Base-by-base conservation (phyloP, 2,888 invertebrate species). In the Dorcus parallelipipedus region DNA sequence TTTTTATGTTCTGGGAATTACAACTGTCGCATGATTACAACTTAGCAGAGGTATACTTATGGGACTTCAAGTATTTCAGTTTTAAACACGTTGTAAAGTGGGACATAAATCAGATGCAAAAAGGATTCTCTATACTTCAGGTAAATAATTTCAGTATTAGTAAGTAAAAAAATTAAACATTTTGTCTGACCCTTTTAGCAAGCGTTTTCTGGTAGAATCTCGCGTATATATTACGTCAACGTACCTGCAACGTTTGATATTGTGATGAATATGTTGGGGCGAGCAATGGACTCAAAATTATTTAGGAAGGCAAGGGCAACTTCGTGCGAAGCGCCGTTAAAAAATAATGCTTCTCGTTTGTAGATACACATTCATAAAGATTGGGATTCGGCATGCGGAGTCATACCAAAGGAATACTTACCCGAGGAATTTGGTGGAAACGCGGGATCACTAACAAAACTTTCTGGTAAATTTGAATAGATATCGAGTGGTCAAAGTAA, bases 361-460 rank as follows among this genome's bases (percentile, higher is more conserved):
- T 48, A 60, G 60, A 49, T 60, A 9, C 49, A 10, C n/a, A 10
- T 60, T 5, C 56, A 57, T 49, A 48, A 39, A 43, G 26, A 57
- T 43, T 56, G 57, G n/a, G 56, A 60, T n/a, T 57, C 60, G 2
- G 10, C 57, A 9, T 26, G 43, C 9, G 1, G 33, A 14, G 33
- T 14, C 4, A 41, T 41, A 26, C 51, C 58, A 3, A 54, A 49
- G 49, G 54, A 58, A 50, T 54, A 49, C 33, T 43, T 58, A 9
- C 58, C 58, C 9, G 45, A 45, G 43, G 58, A 58, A 9, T 58
- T 54, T 9, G 58, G 54, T 26, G 58, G 58, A 17, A 50, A 54
- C 23, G 40, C 26, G 2, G 17, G 14, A 0, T 23, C 20, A 20
- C 20, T 20, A 20, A 20, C 20, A 20, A 20, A 20, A 20, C 20